A percentile compares a stretch with the other conserved stretches of the same genome.
Conservation (phyloP, 92 coral and sea anemone genomes). For the Zoanthus solanderi region DNA sequence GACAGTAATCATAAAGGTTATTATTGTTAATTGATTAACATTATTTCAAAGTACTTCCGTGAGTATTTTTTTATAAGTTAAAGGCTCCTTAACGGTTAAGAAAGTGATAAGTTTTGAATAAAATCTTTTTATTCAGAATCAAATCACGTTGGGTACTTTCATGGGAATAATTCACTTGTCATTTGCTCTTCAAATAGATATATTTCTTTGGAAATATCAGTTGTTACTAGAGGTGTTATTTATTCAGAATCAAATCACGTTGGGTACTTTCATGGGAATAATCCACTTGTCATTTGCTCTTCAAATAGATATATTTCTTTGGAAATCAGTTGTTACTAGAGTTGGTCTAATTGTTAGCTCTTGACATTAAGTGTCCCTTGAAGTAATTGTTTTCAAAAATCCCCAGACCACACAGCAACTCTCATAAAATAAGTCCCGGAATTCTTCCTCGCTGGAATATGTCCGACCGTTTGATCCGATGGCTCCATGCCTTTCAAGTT, state of each 20-base stretch:
- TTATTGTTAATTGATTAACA: slow-evolving; percentile 6
- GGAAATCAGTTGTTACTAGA: background rate
- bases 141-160: background rate
- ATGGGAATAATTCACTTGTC: background rate
- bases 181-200: background rate
- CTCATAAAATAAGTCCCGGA: background rate
- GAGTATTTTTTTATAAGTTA: background rate
- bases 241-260: background rate
- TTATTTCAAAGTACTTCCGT: slow-evolving; percentile 42
- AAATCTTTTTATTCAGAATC: background rate
- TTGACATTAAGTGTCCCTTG: background rate
- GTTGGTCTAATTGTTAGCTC: slow-evolving; percentile 1
- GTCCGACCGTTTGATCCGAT: slow-evolving; percentile 38
- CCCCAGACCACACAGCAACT: slow-evolving; percentile 43
- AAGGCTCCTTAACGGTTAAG: background rate
- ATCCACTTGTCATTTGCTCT: slow-evolving; percentile 5
- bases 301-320: background rate
- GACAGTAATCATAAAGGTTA: background rate
- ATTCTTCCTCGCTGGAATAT: slow-evolving; percentile 9
- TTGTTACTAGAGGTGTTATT: background rate
- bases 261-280: no score
- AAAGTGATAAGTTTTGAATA: background rate
- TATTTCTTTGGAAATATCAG: no score
- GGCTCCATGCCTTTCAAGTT: background rate
- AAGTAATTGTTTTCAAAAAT: background rate